Base-by-base conservation (phyloP, 2,888 invertebrate species). In the Zootermopsis nevadensis region DNA sequence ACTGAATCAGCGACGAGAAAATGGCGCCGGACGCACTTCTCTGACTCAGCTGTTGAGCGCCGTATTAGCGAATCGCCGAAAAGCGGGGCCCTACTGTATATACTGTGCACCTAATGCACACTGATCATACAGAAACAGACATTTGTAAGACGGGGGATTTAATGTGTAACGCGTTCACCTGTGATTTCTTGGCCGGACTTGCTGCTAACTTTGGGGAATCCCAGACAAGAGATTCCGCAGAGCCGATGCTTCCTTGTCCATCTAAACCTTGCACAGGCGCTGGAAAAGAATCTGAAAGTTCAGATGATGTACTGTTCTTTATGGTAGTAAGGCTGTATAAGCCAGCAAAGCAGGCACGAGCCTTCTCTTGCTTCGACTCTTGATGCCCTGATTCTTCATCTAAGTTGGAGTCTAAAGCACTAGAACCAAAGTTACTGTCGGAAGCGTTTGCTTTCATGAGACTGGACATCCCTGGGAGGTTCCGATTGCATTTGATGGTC, bases 401-500 rank as follows among this genome's bases (percentile, higher is more conserved):
- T 27, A 55, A 27, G 7, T 80, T 81, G 8, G 53, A 53, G 42
- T 82, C 80, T 22, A 38, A 35, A 19, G 69, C 67, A 38, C 74
- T 74, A 19, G 77, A 55, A 31, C 2, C 24, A 27, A 67, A 19
- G 22, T 53, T 67, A 7, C 42, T 67, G n/a, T 80, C 82, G 35
- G 77, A 67, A 30, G 80, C 48, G 72, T 84, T 84, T n/a, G 85
- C 84, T 76, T 86, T 85, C 86, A 87, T 86, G 33, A 87, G 84
- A 80, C 85, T 86, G 24, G 87, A 86, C 85, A 87, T 84, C 24
- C 87, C 87, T n/a, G 87, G 87, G 38, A 87, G 84, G 81, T 87
- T 87, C 42, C 87, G 81, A 81, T 86, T 87, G 69, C 86, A 86
- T 81, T 87, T 87, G 30, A 88, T 86, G 27, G 86, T 86, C 72